phyloP scores from a whole-genome alignment of 1,140 invertebrate genomes.

The Lepidurus packardi region DNA sequence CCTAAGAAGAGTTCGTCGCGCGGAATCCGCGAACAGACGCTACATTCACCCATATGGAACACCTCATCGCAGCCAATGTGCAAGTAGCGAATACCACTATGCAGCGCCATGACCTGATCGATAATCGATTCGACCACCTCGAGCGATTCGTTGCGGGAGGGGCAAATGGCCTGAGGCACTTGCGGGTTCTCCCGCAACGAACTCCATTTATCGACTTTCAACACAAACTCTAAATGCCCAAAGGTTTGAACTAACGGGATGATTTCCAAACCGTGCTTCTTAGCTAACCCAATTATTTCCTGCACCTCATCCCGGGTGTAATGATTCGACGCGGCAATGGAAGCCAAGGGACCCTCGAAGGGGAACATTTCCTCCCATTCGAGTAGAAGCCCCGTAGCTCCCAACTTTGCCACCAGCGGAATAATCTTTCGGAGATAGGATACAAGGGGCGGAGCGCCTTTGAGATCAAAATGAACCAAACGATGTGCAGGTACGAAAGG shows the following conservation, averaged over 20 bases:
- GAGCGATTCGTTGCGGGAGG: slow-evolving; percentile 64
- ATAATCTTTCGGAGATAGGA: slow-evolving; percentile 66
- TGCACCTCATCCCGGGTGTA: slow-evolving; percentile 48
- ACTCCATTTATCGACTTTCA: slow-evolving; percentile 50
- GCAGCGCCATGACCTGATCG: slow-evolving; percentile 62
- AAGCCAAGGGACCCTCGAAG: slow-evolving; percentile 44
- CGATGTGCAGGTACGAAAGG: slow-evolving; percentile 31
- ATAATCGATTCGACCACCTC: slow-evolving; percentile 70
- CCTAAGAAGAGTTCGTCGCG: slow-evolving; percentile 60
- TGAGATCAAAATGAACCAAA: slow-evolving; percentile 70
- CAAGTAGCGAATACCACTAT: slow-evolving; percentile 47
- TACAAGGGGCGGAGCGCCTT: slow-evolving; percentile 76
- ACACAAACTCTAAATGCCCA: slow-evolving; percentile 54
- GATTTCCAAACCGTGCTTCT: slow-evolving; percentile 46
- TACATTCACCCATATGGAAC: slow-evolving; percentile 70
- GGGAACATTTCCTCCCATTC: slow-evolving; percentile 56
- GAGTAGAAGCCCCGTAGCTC: slow-evolving; percentile 51
- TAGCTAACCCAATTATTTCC: slow-evolving; percentile 43
- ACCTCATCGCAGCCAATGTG: slow-evolving; percentile 61
- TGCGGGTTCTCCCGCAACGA: slow-evolving; percentile 51
- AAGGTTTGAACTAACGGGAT: slow-evolving; percentile 56
- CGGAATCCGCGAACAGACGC: slow-evolving; percentile 55
- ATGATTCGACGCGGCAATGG: slow-evolving; percentile 55
- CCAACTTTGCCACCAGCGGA: slow-evolving; percentile 62
- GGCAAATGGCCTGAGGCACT: slow-evolving; percentile 58